Percentiles rank a stretch among this genome's conserved stretches.
These are phyloP conservation scores for Engystomops pustulosus DNA, from an alignment of 2,113 vertebrate genomes.

Conservation along the genomic window DNA sequence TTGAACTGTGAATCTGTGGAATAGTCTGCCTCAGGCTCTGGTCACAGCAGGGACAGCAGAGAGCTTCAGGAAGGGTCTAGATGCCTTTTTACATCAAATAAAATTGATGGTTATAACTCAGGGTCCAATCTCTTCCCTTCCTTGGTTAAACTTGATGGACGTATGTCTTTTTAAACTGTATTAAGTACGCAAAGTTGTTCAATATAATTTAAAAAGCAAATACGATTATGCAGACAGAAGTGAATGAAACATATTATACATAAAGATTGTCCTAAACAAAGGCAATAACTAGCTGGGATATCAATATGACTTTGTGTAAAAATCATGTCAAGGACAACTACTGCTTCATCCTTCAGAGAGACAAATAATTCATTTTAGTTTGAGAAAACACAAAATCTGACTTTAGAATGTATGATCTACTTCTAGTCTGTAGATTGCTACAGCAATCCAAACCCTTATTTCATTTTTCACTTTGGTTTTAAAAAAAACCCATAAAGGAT, in stretches of 20 bases:
- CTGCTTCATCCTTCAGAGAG: slow-evolving; percentile 78
- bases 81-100: too few relatives aligned
- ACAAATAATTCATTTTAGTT: slow-evolving; percentile 75
- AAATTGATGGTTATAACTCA: too few relatives aligned
- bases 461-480: too few relatives aligned
- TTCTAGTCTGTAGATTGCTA: neutral
- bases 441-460: neutral
- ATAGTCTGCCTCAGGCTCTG: too few relatives aligned
- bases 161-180: too few relatives aligned
- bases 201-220: neutral
- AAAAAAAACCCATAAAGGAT: neutral
- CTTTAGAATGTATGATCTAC: slow-evolving; percentile 1
- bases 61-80: too few relatives aligned
- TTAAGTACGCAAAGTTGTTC: neutral
- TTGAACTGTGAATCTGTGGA: too few relatives aligned
- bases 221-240: slow-evolving; percentile 74
- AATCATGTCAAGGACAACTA: slow-evolving; percentile 83
- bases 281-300: slow-evolving; percentile 72
- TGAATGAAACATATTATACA: slow-evolving; percentile 81
- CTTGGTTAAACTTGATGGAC: too few relatives aligned
- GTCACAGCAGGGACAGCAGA: too few relatives aligned
- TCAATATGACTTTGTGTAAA: slow-evolving; percentile 78
- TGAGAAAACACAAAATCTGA: slow-evolving; percentile 62
- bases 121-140: too few relatives aligned
- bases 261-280: slow-evolving; percentile 78